A percentile compares a stretch with the other conserved stretches of the same genome.
Conservation (phyloP, 1,140 invertebrate genomes). For the Bombus sibiricus region DNA sequence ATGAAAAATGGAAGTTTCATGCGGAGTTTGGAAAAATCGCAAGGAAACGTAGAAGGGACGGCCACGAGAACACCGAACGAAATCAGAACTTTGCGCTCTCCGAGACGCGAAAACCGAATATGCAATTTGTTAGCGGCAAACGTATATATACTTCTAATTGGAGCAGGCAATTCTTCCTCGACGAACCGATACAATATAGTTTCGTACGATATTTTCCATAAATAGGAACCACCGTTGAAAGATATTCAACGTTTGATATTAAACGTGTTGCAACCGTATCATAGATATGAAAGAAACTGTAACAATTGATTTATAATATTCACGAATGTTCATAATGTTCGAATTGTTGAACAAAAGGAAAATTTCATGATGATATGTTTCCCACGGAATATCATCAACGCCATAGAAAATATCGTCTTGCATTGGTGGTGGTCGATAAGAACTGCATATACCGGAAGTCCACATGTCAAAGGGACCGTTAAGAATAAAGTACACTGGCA, state of each 20-base stretch:
- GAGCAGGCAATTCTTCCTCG: neutral
- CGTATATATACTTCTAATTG: neutral
- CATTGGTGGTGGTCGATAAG: slow-evolving; percentile 11
- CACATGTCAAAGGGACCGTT: neutral
- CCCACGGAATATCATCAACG: too few relatives aligned
- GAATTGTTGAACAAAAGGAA: neutral
- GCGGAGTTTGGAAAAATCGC: neutral
- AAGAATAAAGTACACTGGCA: neutral
- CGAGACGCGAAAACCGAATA: neutral
- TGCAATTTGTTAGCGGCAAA: neutral
- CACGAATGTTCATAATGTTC: neutral
- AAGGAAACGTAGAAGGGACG: neutral
- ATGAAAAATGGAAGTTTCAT: neutral
- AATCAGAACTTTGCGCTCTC: neutral
- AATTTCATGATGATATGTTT: neutral
- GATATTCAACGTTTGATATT: neutral
- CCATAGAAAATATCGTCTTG: slow-evolving; percentile 4
- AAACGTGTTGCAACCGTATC: neutral
- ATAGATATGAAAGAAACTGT: neutral
- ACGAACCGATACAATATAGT: neutral
- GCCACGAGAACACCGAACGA: slow-evolving; percentile 27
- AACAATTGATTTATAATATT: neutral
- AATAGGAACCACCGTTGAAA: too few relatives aligned
- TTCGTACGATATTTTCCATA: neutral
- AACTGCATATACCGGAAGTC: slow-evolving; percentile 13